Evolutionary conservation across 2,888 invertebrate species (phyloP).

Genomic region (Anodontia alba): DNA sequence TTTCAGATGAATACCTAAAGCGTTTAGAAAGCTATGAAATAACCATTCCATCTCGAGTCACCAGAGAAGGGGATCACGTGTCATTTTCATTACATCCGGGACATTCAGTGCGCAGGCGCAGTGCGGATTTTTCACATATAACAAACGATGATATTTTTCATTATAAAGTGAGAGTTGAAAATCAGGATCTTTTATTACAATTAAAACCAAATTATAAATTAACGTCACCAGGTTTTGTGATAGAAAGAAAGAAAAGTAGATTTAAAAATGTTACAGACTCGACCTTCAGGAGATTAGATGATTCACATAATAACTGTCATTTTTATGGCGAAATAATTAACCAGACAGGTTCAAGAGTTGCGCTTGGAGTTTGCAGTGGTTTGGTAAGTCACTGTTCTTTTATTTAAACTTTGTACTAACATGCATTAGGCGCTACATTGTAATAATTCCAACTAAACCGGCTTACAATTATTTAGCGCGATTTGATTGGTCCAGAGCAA

Average conservation of each 20-base stretch:
- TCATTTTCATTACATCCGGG: conserved; percentile 73
- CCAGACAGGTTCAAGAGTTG: conserved; percentile 90
- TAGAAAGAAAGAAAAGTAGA: conserved; percentile 88
- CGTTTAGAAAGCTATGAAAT: conserved; percentile 70
- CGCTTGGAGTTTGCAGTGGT: conserved; percentile 93
- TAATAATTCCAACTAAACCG: too few species aligned
- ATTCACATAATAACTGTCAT: conserved; percentile 88
- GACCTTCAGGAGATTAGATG: conserved; percentile 60
- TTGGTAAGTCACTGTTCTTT: conserved; percentile 88
- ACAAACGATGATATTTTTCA: conserved; percentile 60
- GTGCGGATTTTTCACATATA: conserved; percentile 35
- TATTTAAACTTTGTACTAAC: too few species aligned
- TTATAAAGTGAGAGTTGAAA: conserved; percentile 76
- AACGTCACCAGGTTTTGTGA: conserved; percentile 89
- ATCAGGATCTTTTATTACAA: conserved; percentile 82
- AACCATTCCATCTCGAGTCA: conserved; percentile 74
- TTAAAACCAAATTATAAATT: conserved; percentile 88
- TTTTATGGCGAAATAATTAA: conserved; percentile 91
- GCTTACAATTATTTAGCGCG: too few species aligned
- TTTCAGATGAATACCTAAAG: conserved; percentile 74
- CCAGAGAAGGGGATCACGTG: conserved; percentile 69
- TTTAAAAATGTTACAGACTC: conserved; percentile 76
- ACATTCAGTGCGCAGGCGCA: conserved; percentile 65
- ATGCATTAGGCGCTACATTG: too few species aligned
- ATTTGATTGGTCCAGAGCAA: too few species aligned